Evolutionary conservation across 2,797 vertebrate species (phyloP), one percentile per base, ranked within the genome.

Genomic region (Oceanodroma leucorhoa): DNA sequence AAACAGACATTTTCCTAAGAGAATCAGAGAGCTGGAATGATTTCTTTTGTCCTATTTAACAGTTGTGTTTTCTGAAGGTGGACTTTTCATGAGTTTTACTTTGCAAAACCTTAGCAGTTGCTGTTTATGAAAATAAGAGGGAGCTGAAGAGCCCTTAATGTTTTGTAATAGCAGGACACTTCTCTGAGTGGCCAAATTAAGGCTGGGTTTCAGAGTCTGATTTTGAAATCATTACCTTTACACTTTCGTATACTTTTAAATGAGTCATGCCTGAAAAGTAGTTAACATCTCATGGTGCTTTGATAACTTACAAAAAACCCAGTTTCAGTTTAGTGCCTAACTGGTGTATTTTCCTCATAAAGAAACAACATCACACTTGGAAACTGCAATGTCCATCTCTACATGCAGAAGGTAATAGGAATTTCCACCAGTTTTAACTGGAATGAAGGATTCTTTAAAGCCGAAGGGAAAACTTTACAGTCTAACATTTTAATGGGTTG

Each of bases 91-190:
- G 11, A 62, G 58, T 72, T 83, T 72, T 54, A 61, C 24, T 78
- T 79, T 50, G 41, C 34, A 89, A 82, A 83, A 65, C 27, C 5
- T 17, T 67, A 86, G 12, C 23, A 70, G 60, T 46, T 93, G 10
- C 24, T 60, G 62, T 64, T 94, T 67, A 51, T 67, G 64, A 92
- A 90, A 95, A 82, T 57, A 79, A 73, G 78, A 82, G 50, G 45
- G 34, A 91, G 30, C 14, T 30, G 34, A 78, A 66, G 17, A 24
- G 12, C 24, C 38, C 15, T 15, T 40, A 76, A 30, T 10, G 14
- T 41, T 92, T 80, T 79, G 34, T 62, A 91, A 70, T 32, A 84
- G 16, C 20, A 73, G 27, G 32, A 30, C 24, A 40, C 15, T 48
- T 88, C 32, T 65, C 66, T n/a, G 32, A 75, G 46, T 38, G 26